Conservation (phyloP, 2,113 vertebrate species). For the Otocyon megalotis region DNA sequence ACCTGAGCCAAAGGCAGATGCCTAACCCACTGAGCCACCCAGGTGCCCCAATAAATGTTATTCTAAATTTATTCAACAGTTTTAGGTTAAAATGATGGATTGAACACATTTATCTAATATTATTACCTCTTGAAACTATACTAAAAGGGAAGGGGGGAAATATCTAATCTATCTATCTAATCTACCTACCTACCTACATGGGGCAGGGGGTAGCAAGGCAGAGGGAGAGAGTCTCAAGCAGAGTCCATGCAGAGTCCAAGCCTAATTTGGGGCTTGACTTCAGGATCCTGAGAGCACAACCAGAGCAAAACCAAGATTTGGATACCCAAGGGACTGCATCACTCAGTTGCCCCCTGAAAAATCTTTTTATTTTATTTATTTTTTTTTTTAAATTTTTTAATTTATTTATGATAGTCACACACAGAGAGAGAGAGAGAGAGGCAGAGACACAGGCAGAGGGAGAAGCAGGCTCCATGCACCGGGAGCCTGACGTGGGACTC, state of each 20-base stretch:
- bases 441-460: too few relatives aligned
- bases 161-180: neutral
- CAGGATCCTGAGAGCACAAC: neutral
- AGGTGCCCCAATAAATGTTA: neutral
- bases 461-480: too few relatives aligned
- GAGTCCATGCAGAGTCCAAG: neutral
- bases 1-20: too few relatives aligned
- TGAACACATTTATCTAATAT: neutral
- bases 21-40: too few relatives aligned
- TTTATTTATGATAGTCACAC: too few relatives aligned
- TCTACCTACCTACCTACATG: too few relatives aligned
- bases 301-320: too few relatives aligned
- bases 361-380: too few relatives aligned
- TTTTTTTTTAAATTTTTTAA: too few relatives aligned
- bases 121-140: neutral
- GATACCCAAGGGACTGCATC: too few relatives aligned
- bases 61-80: neutral
- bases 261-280: neutral
- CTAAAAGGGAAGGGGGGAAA: neutral
- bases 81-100: slow-evolving; percentile 21
- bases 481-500: neutral
- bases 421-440: too few relatives aligned
- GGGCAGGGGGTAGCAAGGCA: too few relatives aligned
- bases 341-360: neutral
- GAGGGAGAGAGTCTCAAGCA: neutral